These are phyloP conservation scores for Bubo scandiacus DNA, from an alignment of 2,113 vertebrate genomes.

Conservation along the genomic window DNA sequence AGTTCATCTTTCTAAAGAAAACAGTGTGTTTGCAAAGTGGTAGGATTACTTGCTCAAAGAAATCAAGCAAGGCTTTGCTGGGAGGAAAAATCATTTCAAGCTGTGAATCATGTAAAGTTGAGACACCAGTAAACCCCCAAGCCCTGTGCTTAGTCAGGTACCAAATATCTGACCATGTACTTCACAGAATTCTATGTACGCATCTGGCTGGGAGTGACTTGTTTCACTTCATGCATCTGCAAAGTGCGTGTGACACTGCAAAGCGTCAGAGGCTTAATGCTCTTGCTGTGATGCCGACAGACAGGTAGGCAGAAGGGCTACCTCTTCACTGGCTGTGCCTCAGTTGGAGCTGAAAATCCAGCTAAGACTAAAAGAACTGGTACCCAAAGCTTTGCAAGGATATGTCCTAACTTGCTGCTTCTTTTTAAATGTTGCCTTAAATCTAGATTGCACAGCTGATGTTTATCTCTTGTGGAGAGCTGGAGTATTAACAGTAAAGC, in stretches of 20 bases:
- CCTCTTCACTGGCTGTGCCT: neutral
- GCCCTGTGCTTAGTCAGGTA: neutral
- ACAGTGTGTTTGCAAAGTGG: neutral
- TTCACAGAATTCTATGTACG: rapidly evolving
- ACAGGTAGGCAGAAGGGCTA: neutral
- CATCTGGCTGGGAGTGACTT: neutral
- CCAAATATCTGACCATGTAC: neutral
- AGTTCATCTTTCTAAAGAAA: neutral
- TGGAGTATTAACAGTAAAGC: neutral
- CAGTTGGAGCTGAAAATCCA: neutral
- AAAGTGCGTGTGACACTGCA: neutral
- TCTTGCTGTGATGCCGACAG: neutral
- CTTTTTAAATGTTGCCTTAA: neutral
- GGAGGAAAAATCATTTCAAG: neutral
- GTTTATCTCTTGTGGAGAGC: neutral
- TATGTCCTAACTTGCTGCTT: neutral
- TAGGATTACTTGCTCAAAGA: neutral
- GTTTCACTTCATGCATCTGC: neutral
- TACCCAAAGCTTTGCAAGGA: neutral
- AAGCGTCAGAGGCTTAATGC: neutral
- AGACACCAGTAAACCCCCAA: neutral
- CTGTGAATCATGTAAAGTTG: neutral
- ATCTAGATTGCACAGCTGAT: neutral
- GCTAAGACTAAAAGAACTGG: neutral
- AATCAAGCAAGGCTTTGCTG: neutral